phyloP scores from a whole-genome alignment of 2,113 vertebrate genomes.

The Uropsilus gracilis region DNA sequence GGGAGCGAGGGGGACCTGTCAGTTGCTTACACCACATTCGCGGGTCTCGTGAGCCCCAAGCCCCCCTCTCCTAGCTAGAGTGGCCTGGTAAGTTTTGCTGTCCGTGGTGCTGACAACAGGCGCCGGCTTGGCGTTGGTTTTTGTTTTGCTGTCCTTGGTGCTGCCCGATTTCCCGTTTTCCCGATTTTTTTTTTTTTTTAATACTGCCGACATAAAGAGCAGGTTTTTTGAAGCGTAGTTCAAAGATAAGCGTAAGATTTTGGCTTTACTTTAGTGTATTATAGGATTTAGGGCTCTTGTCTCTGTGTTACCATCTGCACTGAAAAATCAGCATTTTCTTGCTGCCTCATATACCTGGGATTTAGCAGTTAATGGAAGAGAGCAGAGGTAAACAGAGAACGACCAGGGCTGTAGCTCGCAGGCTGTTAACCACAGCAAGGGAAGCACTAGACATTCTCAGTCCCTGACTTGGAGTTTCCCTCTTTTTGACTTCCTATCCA shows the following conservation, averaged over 20 bases:
- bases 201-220: neutral
- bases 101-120: slow-evolving; percentile 43
- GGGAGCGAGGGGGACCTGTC: too few species aligned
- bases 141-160: neutral
- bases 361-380: neutral
- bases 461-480: neutral
- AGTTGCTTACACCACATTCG: neutral
- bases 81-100: rapidly evolving
- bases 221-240: neutral
- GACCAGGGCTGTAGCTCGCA: neutral
- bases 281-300: neutral
- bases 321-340: neutral
- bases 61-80: neutral
- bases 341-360: neutral
- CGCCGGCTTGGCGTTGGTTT: rapidly evolving
- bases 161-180: neutral
- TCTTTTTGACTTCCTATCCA: neutral
- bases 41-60: neutral
- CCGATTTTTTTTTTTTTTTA: too few species aligned
- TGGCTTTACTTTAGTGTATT: neutral
- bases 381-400: neutral
- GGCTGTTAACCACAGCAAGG: neutral
- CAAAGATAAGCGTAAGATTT: neutral
- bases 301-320: neutral
- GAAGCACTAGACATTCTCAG: neutral